These are phyloP conservation scores for Mnemiopsis leidyi DNA, from an alignment of 37 sponge, comb jelly and placozoan species.

Conservation along the genomic window DNA sequence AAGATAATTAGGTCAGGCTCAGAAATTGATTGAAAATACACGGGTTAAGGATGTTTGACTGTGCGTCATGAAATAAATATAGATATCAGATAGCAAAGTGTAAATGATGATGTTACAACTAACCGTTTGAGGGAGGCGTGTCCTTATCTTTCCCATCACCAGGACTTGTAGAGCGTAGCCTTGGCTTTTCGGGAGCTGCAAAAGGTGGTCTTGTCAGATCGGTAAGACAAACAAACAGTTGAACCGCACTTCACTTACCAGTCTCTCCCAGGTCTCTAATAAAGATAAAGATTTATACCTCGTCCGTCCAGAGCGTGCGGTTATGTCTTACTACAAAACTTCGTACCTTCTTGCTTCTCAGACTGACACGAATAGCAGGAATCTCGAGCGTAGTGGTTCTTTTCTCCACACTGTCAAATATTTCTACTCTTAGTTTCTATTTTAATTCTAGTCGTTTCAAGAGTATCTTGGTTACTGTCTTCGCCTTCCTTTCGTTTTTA, in stretches of 20 bases:
- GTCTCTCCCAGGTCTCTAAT: not conserved
- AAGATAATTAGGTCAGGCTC: too few relatives aligned
- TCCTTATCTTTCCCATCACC: constrained; percentile 18
- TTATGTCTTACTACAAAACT: not conserved
- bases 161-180: not conserved
- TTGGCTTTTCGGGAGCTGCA: constrained; percentile 7
- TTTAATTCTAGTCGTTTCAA: not conserved
- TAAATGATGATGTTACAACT: too few relatives aligned
- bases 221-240: not conserved
- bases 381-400: constrained; percentile 63
- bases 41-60: too few relatives aligned
- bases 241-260: constrained; percentile 1
- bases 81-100: too few relatives aligned
- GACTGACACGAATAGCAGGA: constrained; percentile 44
- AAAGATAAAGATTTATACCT: not conserved
- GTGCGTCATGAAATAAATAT: too few relatives aligned
- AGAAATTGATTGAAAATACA: too few relatives aligned
- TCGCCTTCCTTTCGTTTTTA: not conserved
- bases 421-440: not conserved
- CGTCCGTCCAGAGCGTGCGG: not conserved
- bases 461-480: not conserved
- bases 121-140: constrained; percentile 26
- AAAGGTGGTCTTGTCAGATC: not conserved
- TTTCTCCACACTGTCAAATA: constrained; percentile 64
- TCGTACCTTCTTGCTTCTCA: constrained; percentile 26